Conservation (phyloP, 2,888 invertebrate species). For the Pachycephus smyrnensis region DNA sequence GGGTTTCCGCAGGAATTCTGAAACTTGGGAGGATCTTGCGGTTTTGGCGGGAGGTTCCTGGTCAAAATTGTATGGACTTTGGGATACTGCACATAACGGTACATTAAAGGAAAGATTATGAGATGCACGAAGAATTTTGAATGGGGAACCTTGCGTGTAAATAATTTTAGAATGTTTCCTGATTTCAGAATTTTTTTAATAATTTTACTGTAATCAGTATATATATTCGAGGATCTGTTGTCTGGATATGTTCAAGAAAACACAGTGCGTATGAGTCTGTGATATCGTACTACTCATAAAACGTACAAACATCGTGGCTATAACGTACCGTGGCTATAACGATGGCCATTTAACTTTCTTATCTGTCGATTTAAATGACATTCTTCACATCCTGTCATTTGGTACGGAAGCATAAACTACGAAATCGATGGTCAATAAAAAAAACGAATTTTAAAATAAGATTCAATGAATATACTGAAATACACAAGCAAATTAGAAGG, state of each 20-base stretch:
- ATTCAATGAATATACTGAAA: neutral
- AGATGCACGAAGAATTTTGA: neutral
- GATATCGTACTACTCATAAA: slow-evolving; percentile 50
- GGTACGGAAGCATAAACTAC: slow-evolving; percentile 17
- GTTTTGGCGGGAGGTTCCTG: slow-evolving; percentile 24
- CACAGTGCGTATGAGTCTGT: neutral
- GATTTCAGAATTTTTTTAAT: neutral
- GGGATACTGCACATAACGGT: slow-evolving; percentile 6
- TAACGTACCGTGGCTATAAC: slow-evolving; percentile 41
- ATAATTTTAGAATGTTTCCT: neutral
- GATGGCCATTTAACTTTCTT: slow-evolving; percentile 45
- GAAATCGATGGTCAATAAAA: slow-evolving; percentile 40
- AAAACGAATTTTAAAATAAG: slow-evolving; percentile 34
- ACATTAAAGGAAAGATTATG: neutral
- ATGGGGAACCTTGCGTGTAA: neutral
- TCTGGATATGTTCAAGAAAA: too few species aligned
- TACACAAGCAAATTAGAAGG: neutral
- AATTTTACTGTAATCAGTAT: too few species aligned
- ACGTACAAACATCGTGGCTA: slow-evolving; percentile 41
- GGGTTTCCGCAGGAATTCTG: slow-evolving; percentile 40
- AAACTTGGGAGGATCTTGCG: slow-evolving; percentile 42
- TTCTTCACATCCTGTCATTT: slow-evolving; percentile 38
- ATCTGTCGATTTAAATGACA: slow-evolving; percentile 50
- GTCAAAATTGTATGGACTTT: slow-evolving; percentile 28
- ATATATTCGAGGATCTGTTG: too few species aligned